Base-by-base conservation (phyloP, 2,113 vertebrate species). In the Bostrychus sinensis region DNA sequence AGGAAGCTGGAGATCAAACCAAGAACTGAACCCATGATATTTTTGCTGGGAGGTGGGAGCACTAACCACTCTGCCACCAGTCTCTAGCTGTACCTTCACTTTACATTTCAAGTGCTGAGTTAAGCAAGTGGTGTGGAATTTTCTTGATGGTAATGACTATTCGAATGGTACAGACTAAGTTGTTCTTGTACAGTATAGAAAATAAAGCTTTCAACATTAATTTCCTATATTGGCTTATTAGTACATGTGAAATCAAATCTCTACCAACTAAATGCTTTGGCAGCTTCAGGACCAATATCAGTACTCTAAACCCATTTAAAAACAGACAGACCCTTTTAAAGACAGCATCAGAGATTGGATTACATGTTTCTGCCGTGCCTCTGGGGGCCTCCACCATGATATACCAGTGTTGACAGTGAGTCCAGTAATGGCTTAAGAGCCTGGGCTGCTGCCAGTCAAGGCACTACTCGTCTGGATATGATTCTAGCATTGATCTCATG, bases 181-280 rank as follows among this genome's bases (percentile, higher is more conserved):
- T 43, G 17, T n/a, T 19, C 41, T 16, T 19, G 17, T 64, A 32
- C 20, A 5, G 12, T n/a, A 19, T 54, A 11, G 28, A 64, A 76
- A 67, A 59, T 7, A 7, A 28, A 25, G 34, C 42, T 20, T 45
- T 20, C 19, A 45, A 9, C 10, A 10, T 20, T 42, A 2, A 5
- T 42, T 19, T 42, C n/a, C n/a, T 8, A 5, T 45, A 20, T 45
- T 45, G 42, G 39, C 39, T 42, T 42, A 17, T 3, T 8, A 42
- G n/a, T 19, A 42, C n/a, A n/a, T n/a, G n/a, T n/a, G n/a, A n/a
- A n/a, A n/a, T n/a, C n/a, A n/a, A n/a, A n/a, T n/a, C n/a, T n/a
- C n/a, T n/a, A n/a, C n/a, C n/a, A n/a, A n/a, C n/a, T n/a, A n/a
- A n/a, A n/a, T n/a, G n/a, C n/a, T n/a, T n/a, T n/a, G n/a, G n/a